These are phyloP conservation scores for Ailurus styani DNA, from an alignment of 2,113 vertebrate genomes.

Conservation along the genomic window DNA sequence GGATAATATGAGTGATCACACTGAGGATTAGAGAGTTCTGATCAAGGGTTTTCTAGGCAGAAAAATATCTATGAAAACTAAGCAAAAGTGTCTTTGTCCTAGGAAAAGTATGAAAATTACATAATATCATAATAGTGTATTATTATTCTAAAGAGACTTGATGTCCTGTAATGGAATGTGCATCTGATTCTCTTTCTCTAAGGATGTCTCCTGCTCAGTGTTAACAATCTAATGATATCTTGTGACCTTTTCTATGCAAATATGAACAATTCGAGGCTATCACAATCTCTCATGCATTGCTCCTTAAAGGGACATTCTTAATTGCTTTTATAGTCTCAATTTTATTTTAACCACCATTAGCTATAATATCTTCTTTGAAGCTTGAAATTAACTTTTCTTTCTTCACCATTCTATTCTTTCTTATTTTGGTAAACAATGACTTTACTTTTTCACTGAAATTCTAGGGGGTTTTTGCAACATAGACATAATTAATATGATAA, in stretches of 20 bases:
- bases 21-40: neutral
- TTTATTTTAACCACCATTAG: slow-evolving; percentile 69
- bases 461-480: neutral
- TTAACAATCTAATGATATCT: slow-evolving; percentile 47
- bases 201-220: neutral
- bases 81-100: neutral
- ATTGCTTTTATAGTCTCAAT: slow-evolving; percentile 64
- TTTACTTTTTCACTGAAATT: slow-evolving; percentile 24
- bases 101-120: neutral
- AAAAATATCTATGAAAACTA: neutral
- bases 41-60: neutral
- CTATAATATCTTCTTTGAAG: slow-evolving; percentile 64
- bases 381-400: slow-evolving; percentile 70
- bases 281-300: slow-evolving; percentile 34
- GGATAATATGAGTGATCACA: neutral
- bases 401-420: slow-evolving; percentile 1
- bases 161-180: neutral
- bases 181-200: neutral
- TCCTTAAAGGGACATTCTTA: slow-evolving; percentile 59
- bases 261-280: slow-evolving; percentile 58
- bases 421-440: slow-evolving; percentile 39
- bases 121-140: neutral
- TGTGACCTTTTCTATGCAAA: slow-evolving; percentile 70
- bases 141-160: slow-evolving; percentile 28
- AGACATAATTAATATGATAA: neutral